Evolutionary conservation across 1,140 invertebrate species (phyloP).

Genomic region (Aphidius gifuensis): DNA sequence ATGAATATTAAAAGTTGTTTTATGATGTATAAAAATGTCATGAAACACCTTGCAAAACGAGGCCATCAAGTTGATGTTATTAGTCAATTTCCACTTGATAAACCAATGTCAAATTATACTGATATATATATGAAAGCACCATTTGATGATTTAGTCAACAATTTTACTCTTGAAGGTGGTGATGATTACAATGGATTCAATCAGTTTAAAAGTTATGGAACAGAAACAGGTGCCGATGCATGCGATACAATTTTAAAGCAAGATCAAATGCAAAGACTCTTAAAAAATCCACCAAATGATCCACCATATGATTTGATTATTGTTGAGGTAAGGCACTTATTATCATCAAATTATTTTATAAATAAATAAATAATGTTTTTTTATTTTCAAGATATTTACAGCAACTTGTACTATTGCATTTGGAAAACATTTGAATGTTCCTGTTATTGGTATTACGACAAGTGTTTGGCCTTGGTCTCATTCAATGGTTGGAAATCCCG

Average conservation of each 20-base stretch:
- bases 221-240: constrained; percentile 1
- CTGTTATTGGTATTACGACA: constrained; percentile 59
- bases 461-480: constrained; percentile 61
- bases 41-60: constrained; percentile 38
- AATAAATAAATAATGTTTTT: background rate
- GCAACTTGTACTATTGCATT: constrained; percentile 54
- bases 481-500: constrained; percentile 61
- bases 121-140: background rate
- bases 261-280: constrained; percentile 31
- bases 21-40: constrained; percentile 38
- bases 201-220: background rate
- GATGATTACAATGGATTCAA: background rate
- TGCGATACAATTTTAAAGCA: constrained; percentile 23
- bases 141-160: constrained; percentile 14
- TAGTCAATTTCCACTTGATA: constrained; percentile 30
- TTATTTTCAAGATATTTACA: constrained; percentile 31
- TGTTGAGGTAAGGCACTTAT: constrained; percentile 27
- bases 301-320: constrained; percentile 39
- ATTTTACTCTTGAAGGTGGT: background rate
- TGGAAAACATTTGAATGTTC: constrained; percentile 57
- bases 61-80: constrained; percentile 46
- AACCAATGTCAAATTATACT: constrained; percentile 33
- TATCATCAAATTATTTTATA: too few relatives aligned
- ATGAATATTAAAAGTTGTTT: constrained; percentile 41
- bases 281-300: constrained; percentile 34